A percentile compares a stretch with the other conserved stretches of the same genome.
These are phyloP conservation scores for Styela clava DNA, from an alignment of 23 tunicate genomes.

Conservation along the genomic window DNA sequence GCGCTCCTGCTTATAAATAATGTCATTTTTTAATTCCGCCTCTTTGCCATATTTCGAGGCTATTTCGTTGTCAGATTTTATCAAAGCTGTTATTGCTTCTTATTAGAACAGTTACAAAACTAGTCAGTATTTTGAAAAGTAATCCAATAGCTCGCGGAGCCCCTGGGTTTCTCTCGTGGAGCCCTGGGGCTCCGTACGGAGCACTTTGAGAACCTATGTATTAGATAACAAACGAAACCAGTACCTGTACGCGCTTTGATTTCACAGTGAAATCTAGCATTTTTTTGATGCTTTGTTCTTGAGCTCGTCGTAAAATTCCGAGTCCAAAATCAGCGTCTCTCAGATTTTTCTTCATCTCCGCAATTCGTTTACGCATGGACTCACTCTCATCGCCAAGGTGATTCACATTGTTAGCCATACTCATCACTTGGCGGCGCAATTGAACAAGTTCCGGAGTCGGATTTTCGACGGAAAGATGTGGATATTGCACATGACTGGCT, in stretches of 20 bases:
- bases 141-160: too few species aligned
- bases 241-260: constrained; percentile 2
- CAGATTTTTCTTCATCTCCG: constrained; percentile 19
- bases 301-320: constrained; percentile 13
- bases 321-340: constrained; percentile 12
- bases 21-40: too few species aligned
- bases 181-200: too few species aligned
- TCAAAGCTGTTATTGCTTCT: too few species aligned
- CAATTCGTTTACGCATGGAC: constrained; percentile 11
- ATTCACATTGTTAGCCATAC: constrained; percentile 4
- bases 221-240: too few species aligned
- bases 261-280: background rate
- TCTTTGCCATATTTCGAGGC: too few species aligned
- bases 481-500: constrained; percentile 15
- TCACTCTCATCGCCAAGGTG: constrained; percentile 2
- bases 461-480: background rate
- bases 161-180: too few species aligned
- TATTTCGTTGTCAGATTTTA: too few species aligned
- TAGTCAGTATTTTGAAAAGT: too few species aligned
- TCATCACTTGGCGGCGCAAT: constrained; percentile 18
- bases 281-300: constrained; percentile 12
- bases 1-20: too few species aligned
- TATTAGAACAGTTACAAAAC: too few species aligned
- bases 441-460: constrained; percentile 9
- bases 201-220: too few species aligned